phyloP scores from a whole-genome alignment of 2,113 vertebrate genomes.

The Myrmecobius fasciatus region DNA sequence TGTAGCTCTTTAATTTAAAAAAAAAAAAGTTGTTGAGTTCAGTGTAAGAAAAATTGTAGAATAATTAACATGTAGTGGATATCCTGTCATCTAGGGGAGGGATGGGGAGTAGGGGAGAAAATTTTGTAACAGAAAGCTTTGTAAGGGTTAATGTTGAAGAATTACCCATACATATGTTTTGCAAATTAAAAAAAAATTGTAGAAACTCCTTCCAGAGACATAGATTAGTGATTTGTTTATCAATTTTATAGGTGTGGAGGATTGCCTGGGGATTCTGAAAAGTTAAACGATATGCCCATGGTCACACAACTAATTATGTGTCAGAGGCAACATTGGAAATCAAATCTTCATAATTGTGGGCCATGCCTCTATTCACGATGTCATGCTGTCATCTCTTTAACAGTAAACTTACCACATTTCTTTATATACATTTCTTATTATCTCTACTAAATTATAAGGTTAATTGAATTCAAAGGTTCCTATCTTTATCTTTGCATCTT shows the following conservation, averaged over 20 bases:
- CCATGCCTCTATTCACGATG: not conserved
- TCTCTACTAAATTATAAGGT: not conserved
- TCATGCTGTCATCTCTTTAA: not conserved
- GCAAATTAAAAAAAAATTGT: not conserved
- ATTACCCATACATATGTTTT: too few species aligned
- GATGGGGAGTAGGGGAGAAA: too few species aligned
- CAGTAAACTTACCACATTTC: not conserved
- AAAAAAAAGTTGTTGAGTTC: too few species aligned
- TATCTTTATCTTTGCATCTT: not conserved
- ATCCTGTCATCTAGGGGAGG: too few species aligned
- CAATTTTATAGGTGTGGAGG: not conserved
- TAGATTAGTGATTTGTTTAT: not conserved
- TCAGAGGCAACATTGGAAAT: not conserved
- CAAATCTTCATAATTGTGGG: not conserved
- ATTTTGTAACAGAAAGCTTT: too few species aligned
- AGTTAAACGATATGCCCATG: not conserved
- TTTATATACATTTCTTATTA: conserved; percentile 42
- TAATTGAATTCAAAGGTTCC: conserved; percentile 16
- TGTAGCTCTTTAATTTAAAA: not conserved
- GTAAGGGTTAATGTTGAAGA: too few species aligned
- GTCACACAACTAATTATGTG: not conserved
- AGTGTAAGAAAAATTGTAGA: not conserved
- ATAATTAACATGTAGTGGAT: too few species aligned
- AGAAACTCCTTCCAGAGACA: not conserved
- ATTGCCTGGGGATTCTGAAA: not conserved